Percentiles rank a stretch among this genome's conserved stretches.
Evolutionary conservation across 92 coral and sea anemone species (phyloP).

Genomic region (Umimayanthus chanpuru): DNA sequence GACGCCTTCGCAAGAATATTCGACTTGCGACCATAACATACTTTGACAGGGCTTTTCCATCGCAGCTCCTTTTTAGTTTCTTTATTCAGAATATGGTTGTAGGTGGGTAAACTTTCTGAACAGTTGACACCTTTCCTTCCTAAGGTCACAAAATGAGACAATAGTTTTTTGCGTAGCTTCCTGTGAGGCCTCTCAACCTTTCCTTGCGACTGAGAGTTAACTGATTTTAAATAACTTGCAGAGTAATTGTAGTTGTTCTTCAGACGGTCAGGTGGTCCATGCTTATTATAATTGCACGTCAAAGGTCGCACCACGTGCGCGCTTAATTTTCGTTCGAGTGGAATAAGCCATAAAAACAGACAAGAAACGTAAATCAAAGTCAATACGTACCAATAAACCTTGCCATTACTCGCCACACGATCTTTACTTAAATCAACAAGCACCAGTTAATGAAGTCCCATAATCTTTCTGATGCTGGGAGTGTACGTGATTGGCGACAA

Average conservation of each 20-base stretch:
- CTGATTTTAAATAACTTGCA: constrained; percentile 31
- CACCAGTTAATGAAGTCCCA: too few species aligned
- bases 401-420: constrained; percentile 26
- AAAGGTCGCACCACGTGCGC: constrained; percentile 32
- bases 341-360: constrained; percentile 31
- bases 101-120: background rate
- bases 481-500: constrained; percentile 17
- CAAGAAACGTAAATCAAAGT: constrained; percentile 41
- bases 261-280: constrained; percentile 47
- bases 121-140: constrained; percentile 32
- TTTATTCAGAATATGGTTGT: constrained; percentile 32
- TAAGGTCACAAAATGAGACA: constrained; percentile 22
- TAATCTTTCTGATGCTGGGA: constrained; percentile 42
- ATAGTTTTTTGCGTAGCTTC: constrained; percentile 26
- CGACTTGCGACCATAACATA: constrained; percentile 36
- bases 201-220: constrained; percentile 46
- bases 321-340: constrained; percentile 30
- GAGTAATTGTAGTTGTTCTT: constrained; percentile 21
- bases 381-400: constrained; percentile 21
- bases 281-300: constrained; percentile 30
- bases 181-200: constrained; percentile 49
- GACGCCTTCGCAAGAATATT: too few species aligned
- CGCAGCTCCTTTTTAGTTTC: background rate
- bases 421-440: constrained; percentile 33
- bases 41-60: too few species aligned